Percentiles rank a stretch among this genome's conserved stretches.
Conservation (phyloP, 2,888 invertebrate species). For the Ochlodes sylvanus region DNA sequence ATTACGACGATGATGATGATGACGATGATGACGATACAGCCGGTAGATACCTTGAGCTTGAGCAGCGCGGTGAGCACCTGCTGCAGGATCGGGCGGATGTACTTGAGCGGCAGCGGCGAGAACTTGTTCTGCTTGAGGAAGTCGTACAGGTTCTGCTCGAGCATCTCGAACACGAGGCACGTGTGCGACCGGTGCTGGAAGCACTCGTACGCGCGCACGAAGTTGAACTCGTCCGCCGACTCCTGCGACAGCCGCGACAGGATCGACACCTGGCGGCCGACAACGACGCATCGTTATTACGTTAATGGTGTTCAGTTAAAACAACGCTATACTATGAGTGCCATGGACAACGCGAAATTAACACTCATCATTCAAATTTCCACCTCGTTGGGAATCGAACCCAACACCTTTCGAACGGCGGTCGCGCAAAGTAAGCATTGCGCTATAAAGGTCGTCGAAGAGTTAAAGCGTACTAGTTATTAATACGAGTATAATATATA, state of each 20-base stretch:
- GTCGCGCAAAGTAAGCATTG: no score
- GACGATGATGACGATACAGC: no score
- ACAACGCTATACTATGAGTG: no score
- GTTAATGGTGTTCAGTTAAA: no score
- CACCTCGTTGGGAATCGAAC: no score
- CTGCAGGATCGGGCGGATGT: slow-evolving; percentile 99
- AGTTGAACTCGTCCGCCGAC: slow-evolving; percentile 99
- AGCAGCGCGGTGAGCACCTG: slow-evolving; percentile 96
- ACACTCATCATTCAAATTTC: no score
- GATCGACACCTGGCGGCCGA: slow-evolving; percentile 89
- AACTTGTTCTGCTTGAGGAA: slow-evolving; percentile 99
- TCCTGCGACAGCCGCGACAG: slow-evolving; percentile 97
- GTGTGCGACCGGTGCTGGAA: slow-evolving; percentile 99
- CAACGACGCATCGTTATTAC: not conserved
- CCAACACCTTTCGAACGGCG: no score
- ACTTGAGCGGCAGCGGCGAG: slow-evolving; percentile 98
- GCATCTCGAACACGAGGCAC: slow-evolving; percentile 99
- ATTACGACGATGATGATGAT: no score
- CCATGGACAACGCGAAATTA: no score
- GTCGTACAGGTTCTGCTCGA: slow-evolving; percentile 99
- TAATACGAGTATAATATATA: no score
- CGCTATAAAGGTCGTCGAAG: no score
- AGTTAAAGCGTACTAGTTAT: no score
- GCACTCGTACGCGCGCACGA: slow-evolving; percentile 99
- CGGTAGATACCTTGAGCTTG: slow-evolving; percentile 92